Evolutionary conservation across 2,888 invertebrate species (phyloP), one percentile per base, ranked within the genome.

Genomic region (Mythimna impura): DNA sequence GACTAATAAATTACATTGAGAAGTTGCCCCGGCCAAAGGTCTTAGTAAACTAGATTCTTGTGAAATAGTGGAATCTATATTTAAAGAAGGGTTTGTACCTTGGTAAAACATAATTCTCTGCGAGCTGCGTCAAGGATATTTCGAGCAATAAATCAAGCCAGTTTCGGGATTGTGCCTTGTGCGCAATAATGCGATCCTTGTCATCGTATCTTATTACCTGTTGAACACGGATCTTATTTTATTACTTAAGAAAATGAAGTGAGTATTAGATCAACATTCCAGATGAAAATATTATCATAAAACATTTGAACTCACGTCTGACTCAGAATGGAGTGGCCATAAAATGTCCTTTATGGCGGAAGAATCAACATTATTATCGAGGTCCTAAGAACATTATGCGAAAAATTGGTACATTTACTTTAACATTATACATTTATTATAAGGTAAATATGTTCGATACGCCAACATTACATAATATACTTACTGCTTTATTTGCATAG

Each of bases 141-240:
- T 90, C 81, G 74, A 65, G 90, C 88, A 88, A 93, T 93, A 92
- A 93, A 94, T 94, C 93, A 93, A 88, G 88, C 86, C 89, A 89
- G 88, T 92, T 91, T 90, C 82, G 90, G 93, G 89, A 91, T 92
- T 92, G 86, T 87, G 88, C 90, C 87, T 89, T 90, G 88, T 86
- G 87, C 87, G 90, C 89, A 92, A 91, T 93, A 93, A 93, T 90
- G 87, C 89, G 90, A 91, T 92, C 91, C 91, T 91, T 92, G 91
- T 92, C 92, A 91, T 92, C 91, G 89, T 91, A 91, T 91, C 91
- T 92, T 92, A 93, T 93, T 92, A 93, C 93, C 91, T 93, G 93
- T 93, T 94, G 92, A 92, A 91, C 90, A 90, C 69, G 87, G 88
- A 86, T 87, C 87, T 88, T 87, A 90, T 90, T 89, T 89, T 88